These are phyloP conservation scores for Theonella swinhoei DNA, from an alignment of 37 sponge, comb jelly and placozoan species.

Conservation along the genomic window DNA sequence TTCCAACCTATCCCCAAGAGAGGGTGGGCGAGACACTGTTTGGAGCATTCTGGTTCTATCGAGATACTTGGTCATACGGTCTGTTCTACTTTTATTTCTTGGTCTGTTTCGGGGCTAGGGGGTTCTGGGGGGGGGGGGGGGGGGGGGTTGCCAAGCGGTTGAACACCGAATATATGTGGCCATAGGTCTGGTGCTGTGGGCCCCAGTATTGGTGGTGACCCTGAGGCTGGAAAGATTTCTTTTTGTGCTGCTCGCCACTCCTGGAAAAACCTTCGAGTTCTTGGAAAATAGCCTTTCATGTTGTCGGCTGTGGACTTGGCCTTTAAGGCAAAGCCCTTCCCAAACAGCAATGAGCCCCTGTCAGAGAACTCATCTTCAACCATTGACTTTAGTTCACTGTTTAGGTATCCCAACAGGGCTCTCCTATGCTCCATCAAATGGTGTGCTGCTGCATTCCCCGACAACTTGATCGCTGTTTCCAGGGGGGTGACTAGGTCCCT, in stretches of 20 bases:
- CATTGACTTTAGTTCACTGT: constrained; percentile 11
- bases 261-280: constrained; percentile 26
- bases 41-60: background rate
- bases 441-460: constrained; percentile 39
- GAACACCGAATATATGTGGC: constrained; percentile 2
- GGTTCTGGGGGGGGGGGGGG: background rate
- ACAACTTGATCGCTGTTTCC: background rate
- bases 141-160: constrained; percentile 1
- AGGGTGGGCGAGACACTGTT: no score
- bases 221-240: constrained; percentile 16
- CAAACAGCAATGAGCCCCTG: constrained; percentile 24
- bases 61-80: no score
- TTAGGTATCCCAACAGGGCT: constrained; percentile 15
- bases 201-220: constrained; percentile 31
- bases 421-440: constrained; percentile 20
- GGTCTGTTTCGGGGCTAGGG: background rate
- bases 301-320: constrained; percentile 17
- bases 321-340: constrained; percentile 13
- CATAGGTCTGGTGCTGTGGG: background rate
- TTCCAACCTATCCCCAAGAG: no score
- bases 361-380: constrained; percentile 22
- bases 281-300: background rate
- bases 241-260: constrained; percentile 7
- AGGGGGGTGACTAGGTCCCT: background rate
- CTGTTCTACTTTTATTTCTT: background rate